Conservation (phyloP, 1,140 invertebrate genomes). For the Drosophila pectinifera region DNA sequence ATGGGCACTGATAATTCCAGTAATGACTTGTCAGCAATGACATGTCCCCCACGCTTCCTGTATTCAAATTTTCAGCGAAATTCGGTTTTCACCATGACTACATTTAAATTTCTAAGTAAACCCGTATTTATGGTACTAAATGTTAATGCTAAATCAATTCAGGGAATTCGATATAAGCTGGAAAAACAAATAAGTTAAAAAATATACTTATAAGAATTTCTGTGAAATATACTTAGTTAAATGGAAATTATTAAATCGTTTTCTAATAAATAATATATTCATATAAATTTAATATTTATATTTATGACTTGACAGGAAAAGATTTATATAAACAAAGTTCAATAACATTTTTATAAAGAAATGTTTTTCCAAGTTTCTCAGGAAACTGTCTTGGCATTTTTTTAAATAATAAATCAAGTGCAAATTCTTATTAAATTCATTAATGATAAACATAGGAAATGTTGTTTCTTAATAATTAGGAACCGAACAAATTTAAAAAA, state of each 20-base stretch:
- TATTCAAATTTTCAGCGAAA: not conserved
- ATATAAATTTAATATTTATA: no score
- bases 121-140: not conserved
- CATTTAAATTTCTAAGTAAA: not conserved
- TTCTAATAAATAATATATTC: no score
- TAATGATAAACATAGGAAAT: not conserved
- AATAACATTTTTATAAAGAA: not conserved
- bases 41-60: not conserved
- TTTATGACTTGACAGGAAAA: no score
- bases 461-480: not conserved
- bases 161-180: not conserved
- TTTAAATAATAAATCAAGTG: not conserved
- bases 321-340: not conserved
- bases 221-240: not conserved
- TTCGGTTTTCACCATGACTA: not conserved
- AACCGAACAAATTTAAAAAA: no score
- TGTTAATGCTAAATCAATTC: not conserved
- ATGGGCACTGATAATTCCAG: not conserved
- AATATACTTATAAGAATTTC: not conserved
- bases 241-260: no score
- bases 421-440: not conserved
- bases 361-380: no score
- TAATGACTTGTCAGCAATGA: constrained; percentile 4
- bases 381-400: no score
- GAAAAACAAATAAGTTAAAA: not conserved